These are phyloP conservation scores for Pseudococcus jackbeardsleyi DNA, from an alignment of 2,888 invertebrate genomes.

Conservation along the genomic window DNA sequence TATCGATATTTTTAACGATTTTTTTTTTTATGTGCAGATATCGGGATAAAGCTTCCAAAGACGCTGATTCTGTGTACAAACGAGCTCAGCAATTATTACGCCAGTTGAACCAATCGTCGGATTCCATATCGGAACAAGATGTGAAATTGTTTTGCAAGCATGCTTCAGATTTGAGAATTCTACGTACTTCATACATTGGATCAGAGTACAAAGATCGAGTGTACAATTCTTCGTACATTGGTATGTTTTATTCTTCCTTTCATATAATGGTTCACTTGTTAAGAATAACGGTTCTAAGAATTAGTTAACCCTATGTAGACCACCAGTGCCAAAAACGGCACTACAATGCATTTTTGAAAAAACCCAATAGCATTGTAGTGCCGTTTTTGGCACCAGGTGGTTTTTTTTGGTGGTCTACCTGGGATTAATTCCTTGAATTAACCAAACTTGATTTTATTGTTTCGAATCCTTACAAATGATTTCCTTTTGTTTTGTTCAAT, in stretches of 20 bases:
- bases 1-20: not conserved
- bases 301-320: too few relatives aligned
- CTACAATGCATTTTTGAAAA: too few relatives aligned
- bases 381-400: too few relatives aligned
- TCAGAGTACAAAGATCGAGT: slow-evolving; percentile 82
- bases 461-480: too few relatives aligned
- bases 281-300: not conserved
- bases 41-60: slow-evolving; percentile 84
- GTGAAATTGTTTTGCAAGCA: slow-evolving; percentile 92
- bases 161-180: slow-evolving; percentile 82
- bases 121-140: slow-evolving; percentile 82
- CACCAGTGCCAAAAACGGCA: too few relatives aligned
- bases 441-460: too few relatives aligned
- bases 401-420: too few relatives aligned
- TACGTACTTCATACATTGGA: slow-evolving; percentile 80
- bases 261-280: not conserved
- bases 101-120: slow-evolving; percentile 82
- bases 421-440: too few relatives aligned
- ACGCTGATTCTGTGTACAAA: slow-evolving; percentile 85
- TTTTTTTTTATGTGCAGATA: slow-evolving; percentile 72
- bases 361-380: too few relatives aligned
- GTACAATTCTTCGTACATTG: slow-evolving; percentile 74
- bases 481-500: slow-evolving; percentile 56
- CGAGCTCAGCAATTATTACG: slow-evolving; percentile 85
- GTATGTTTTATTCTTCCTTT: slow-evolving; percentile 70